These are phyloP conservation scores for Catalaphyllia jardinei DNA, from an alignment of 64 coral and sea anemone species.

Conservation along the genomic window DNA sequence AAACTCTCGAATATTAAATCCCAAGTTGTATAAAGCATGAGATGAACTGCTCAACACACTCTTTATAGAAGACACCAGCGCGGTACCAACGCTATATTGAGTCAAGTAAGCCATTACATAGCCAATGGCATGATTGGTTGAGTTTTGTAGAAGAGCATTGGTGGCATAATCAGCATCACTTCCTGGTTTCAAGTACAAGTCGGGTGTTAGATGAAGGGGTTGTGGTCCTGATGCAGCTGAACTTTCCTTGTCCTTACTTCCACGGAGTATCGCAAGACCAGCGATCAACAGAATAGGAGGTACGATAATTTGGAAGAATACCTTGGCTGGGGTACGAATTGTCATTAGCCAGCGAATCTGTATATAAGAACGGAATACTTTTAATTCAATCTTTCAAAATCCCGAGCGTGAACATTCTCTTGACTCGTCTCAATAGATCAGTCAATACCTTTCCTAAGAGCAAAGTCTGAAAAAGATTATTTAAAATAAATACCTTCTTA, in stretches of 20 bases:
- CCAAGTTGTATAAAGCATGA: slow-evolving; percentile 33
- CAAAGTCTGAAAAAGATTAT: too few species aligned
- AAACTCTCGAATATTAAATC: slow-evolving; percentile 63
- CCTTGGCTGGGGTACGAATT: slow-evolving; percentile 55
- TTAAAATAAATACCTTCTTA: too few species aligned
- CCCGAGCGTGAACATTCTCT: too few species aligned
- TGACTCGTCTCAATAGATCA: too few species aligned
- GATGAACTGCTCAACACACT: slow-evolving; percentile 52
- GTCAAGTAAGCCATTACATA: slow-evolving; percentile 45
- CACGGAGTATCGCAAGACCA: slow-evolving; percentile 52
- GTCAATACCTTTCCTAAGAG: too few species aligned
- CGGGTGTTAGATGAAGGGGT: slow-evolving; percentile 41
- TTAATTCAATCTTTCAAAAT: neutral
- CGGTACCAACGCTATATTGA: slow-evolving; percentile 56
- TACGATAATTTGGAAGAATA: slow-evolving; percentile 78
- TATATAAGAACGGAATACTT: neutral
- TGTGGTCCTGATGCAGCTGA: neutral
- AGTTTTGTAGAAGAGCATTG: slow-evolving; percentile 54
- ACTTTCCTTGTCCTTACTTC: neutral
- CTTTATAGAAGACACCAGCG: slow-evolving; percentile 34
- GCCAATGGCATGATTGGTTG: slow-evolving; percentile 52
- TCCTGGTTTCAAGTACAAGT: slow-evolving; percentile 63
- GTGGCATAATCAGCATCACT: slow-evolving; percentile 64
- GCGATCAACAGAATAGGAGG: slow-evolving; percentile 62
- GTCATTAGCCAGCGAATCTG: slow-evolving; percentile 76